Conservation (phyloP, 2,888 invertebrate genomes). For the Cenopis cana region DNA sequence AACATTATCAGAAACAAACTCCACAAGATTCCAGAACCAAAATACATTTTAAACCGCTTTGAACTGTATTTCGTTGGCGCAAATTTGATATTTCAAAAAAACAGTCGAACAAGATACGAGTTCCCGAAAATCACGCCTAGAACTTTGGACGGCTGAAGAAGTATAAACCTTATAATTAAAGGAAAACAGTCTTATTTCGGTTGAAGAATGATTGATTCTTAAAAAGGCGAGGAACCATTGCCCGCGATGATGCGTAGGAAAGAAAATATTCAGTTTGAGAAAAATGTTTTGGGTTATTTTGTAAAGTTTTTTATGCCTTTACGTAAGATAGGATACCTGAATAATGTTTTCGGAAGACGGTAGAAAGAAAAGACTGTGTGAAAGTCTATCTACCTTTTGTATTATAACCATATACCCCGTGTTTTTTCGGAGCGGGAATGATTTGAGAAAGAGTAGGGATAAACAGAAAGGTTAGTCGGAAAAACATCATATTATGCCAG, state of each 20-base stretch:
- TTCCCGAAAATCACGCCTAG: neutral
- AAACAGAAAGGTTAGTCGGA: no score
- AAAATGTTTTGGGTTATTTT: conserved; percentile 17
- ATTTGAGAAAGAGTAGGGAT: no score
- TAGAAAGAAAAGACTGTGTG: no score
- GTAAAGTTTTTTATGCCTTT: neutral
- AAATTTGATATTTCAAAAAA: neutral
- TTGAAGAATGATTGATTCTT: conserved; percentile 11
- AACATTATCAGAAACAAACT: conserved; percentile 18
- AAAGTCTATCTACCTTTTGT: no score
- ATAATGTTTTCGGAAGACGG: neutral
- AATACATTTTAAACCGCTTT: neutral
- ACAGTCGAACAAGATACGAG: neutral
- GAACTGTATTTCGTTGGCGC: neutral
- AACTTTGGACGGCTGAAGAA: neutral
- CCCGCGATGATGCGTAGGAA: conserved; percentile 36
- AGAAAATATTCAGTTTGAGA: conserved; percentile 27
- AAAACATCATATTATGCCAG: no score
- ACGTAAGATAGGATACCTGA: neutral
- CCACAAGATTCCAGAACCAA: neutral
- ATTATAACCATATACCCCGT: no score
- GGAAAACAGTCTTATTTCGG: neutral
- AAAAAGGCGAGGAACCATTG: conserved; percentile 24
- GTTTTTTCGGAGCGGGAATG: no score
- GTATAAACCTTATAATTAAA: neutral